phyloP scores from a whole-genome alignment of 2,113 vertebrate species.

The Myiagra hebetior region DNA sequence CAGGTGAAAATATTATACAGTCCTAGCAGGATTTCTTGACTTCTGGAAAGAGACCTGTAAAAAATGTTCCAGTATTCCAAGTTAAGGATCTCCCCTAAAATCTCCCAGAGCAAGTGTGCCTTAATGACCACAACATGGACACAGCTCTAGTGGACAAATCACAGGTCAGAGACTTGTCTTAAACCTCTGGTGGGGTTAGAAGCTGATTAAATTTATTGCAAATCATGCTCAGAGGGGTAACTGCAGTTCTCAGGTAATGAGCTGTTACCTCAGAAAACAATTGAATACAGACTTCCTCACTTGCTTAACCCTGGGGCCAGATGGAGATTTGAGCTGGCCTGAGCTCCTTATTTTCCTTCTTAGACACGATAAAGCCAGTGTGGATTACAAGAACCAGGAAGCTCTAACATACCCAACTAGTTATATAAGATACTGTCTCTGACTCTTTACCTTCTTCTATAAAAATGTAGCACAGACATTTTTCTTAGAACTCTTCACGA shows the following conservation, averaged over 20 bases:
- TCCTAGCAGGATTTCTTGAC: not conserved
- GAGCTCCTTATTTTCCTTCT: not conserved
- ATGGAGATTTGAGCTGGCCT: not conserved
- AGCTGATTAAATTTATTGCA: not conserved
- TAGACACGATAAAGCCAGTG: not conserved
- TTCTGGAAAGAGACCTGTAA: not conserved
- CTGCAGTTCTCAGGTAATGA: not conserved
- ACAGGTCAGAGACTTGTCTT: not conserved
- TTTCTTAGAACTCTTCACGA: not conserved
- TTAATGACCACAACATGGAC: accelerated
- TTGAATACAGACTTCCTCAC: not conserved
- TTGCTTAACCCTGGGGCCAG: not conserved
- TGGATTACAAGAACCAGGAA: not conserved
- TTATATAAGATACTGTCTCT: not conserved
- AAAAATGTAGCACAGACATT: not conserved
- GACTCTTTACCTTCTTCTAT: not conserved
- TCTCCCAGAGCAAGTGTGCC: not conserved
- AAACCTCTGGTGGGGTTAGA: not conserved
- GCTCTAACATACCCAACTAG: not conserved
- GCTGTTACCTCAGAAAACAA: not conserved
- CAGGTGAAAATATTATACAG: not conserved
- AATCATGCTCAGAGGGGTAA: not conserved
- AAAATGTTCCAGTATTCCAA: not conserved
- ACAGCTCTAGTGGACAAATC: not conserved
- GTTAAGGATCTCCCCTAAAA: not conserved